phyloP scores from a whole-genome alignment of 2,113 vertebrate species.

The Prunella fulvescens region DNA sequence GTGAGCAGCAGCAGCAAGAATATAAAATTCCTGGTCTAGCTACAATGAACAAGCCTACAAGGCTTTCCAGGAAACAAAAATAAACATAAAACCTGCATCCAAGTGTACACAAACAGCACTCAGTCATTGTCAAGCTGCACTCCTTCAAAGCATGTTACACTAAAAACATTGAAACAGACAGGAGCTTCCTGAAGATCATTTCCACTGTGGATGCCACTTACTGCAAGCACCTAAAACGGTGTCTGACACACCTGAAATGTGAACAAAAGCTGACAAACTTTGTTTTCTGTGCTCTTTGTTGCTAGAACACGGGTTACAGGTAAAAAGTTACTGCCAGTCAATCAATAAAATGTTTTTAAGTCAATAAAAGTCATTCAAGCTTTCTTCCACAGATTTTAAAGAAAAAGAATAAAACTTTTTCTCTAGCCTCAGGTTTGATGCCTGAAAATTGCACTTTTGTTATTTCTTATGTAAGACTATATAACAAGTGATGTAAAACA shows the following conservation, averaged over 20 bases:
- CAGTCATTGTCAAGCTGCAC: not conserved
- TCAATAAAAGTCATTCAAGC: not conserved
- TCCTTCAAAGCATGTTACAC: not conserved
- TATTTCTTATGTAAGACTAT: not conserved
- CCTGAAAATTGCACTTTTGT: not conserved
- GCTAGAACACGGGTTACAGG: not conserved
- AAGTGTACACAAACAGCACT: not conserved
- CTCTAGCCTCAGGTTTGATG: not conserved
- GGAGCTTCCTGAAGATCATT: not conserved
- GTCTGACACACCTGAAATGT: not conserved
- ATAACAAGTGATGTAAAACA: not conserved
- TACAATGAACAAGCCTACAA: not conserved
- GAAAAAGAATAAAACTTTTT: not conserved
- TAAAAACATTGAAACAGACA: not conserved
- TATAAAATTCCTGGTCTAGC: not conserved
- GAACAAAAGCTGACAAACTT: not conserved
- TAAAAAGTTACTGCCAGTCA: not conserved
- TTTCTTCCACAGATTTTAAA: not conserved
- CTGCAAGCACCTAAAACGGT: not conserved
- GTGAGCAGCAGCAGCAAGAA: not conserved
- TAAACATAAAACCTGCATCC: not conserved
- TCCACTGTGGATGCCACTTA: not conserved
- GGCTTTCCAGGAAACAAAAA: not conserved
- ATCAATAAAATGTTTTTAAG: not conserved
- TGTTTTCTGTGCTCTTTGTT: not conserved